Evolutionary conservation across 2,113 vertebrate species (phyloP).

Genomic region (Campylomormyrus numenius): DNA sequence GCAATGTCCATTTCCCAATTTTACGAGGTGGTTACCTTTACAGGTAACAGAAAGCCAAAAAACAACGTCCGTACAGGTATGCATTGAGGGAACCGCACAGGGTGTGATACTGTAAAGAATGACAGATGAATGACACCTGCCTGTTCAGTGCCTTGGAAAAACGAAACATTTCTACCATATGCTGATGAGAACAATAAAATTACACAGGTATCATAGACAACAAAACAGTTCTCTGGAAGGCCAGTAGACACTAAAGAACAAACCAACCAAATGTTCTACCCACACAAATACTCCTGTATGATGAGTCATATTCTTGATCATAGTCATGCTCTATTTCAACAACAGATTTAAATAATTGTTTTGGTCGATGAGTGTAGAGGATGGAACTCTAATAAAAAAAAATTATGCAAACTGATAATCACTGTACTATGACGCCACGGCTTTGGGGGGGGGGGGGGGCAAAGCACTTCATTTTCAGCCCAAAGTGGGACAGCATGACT

Average conservation of each 20-base stretch:
- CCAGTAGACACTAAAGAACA: not conserved
- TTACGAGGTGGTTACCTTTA: not conserved
- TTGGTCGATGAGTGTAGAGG: not conserved
- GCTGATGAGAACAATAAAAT: not conserved
- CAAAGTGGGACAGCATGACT: slow-evolving; percentile 26
- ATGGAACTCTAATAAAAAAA: not conserved
- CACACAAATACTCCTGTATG: not conserved
- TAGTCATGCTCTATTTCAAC: not conserved
- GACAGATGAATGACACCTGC: not conserved
- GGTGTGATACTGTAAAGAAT: not conserved
- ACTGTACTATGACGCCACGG: not conserved
- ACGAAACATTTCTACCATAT: not conserved
- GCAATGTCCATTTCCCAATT: not conserved
- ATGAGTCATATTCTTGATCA: not conserved
- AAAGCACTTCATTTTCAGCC: not conserved
- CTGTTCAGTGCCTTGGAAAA: not conserved
- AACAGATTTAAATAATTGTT: not conserved
- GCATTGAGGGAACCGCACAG: not conserved
- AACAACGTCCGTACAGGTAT: not conserved
- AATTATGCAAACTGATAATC: not conserved
- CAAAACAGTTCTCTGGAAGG: not conserved
- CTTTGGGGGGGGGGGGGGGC: not conserved
- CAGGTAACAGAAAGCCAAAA: not conserved
- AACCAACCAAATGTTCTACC: not conserved
- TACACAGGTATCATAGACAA: not conserved